Conservation (phyloP, 2,888 invertebrate species). For the Zaprionus bogoriensis region DNA sequence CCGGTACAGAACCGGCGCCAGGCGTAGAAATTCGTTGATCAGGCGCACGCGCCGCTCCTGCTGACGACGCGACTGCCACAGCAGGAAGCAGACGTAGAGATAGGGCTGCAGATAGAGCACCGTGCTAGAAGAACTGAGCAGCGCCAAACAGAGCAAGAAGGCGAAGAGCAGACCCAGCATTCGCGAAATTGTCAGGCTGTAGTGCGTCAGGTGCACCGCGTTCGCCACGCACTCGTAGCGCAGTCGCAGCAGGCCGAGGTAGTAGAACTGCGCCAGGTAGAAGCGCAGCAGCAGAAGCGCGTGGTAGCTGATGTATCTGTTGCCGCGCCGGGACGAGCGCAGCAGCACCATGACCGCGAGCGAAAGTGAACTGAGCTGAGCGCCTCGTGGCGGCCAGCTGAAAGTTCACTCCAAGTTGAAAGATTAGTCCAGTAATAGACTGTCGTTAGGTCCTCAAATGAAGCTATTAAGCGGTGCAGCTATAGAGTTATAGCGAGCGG, state of each 20-base stretch:
- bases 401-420: neutral
- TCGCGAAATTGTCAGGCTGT: slow-evolving; percentile 50
- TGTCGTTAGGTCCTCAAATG: neutral
- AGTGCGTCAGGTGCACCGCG: slow-evolving; percentile 38
- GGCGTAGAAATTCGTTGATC: slow-evolving; percentile 38
- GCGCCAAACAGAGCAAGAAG: slow-evolving; percentile 28
- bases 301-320: slow-evolving; percentile 50
- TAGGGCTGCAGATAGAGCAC: slow-evolving; percentile 50
- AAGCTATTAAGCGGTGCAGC: too few species aligned
- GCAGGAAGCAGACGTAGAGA: slow-evolving; percentile 43
- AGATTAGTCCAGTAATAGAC: neutral
- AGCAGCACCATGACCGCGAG: slow-evolving; percentile 26
- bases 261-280: slow-evolving; percentile 47
- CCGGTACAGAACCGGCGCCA: slow-evolving; percentile 35
- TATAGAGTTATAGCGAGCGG: too few species aligned
- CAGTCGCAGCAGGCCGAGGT: slow-evolving; percentile 47
- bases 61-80: slow-evolving; percentile 38
- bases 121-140: slow-evolving; percentile 23
- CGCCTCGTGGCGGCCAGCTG: too few species aligned
- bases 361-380: neutral
- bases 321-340: slow-evolving; percentile 35
- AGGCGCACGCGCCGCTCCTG: slow-evolving; percentile 23
- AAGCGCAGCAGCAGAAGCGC: slow-evolving; percentile 50
- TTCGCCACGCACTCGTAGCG: slow-evolving; percentile 32
- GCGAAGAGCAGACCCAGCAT: slow-evolving; percentile 33